A percentile compares a stretch with the other conserved stretches of the same genome.
Evolutionary conservation across 2,888 invertebrate genomes (phyloP).

Genomic region (Drosophila tanythrix): DNA sequence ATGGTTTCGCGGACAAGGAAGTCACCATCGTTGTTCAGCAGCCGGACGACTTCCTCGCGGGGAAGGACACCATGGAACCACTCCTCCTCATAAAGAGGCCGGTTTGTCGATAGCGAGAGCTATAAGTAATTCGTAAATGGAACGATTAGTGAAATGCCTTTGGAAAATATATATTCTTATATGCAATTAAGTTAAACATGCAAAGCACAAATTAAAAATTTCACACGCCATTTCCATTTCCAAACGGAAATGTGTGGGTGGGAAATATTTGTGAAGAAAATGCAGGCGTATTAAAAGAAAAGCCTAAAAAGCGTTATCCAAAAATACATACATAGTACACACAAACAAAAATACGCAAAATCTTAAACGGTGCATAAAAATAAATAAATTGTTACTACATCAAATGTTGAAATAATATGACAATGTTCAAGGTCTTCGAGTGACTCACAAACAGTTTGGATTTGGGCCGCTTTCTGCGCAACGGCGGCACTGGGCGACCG

Average conservation of each 20-base stretch:
- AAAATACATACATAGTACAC: constrained; percentile 25
- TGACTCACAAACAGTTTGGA: constrained; percentile 80
- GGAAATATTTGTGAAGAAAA: constrained; percentile 49
- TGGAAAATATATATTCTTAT: constrained; percentile 1
- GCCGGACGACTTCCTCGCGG: constrained; percentile 96
- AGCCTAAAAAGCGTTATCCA: constrained; percentile 19
- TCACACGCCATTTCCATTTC: constrained; percentile 61
- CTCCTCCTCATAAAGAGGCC: constrained; percentile 94
- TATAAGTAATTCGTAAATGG: constrained; percentile 50
- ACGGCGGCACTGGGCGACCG: constrained; percentile 82
- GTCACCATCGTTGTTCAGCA: constrained; percentile 96
- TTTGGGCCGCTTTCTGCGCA: constrained; percentile 82
- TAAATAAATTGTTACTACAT: constrained; percentile 42
- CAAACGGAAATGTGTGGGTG: constrained; percentile 72
- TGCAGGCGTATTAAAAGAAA: constrained; percentile 49
- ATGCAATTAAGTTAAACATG: constrained; percentile 59
- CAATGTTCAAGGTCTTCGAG: constrained; percentile 48
- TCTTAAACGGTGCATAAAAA: constrained; percentile 33
- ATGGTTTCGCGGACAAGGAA: constrained; percentile 97
- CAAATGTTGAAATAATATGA: constrained; percentile 31
- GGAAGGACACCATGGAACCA: constrained; percentile 99
- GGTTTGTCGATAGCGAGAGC: constrained; percentile 86
- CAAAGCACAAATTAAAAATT: constrained; percentile 46
- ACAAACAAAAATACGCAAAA: constrained; percentile 30
- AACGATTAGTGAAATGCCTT: constrained; percentile 17